Evolutionary conservation across 1,140 invertebrate genomes (phyloP), one percentile per base, ranked within the genome.

Genomic region (Atopsyche davidsoni): DNA sequence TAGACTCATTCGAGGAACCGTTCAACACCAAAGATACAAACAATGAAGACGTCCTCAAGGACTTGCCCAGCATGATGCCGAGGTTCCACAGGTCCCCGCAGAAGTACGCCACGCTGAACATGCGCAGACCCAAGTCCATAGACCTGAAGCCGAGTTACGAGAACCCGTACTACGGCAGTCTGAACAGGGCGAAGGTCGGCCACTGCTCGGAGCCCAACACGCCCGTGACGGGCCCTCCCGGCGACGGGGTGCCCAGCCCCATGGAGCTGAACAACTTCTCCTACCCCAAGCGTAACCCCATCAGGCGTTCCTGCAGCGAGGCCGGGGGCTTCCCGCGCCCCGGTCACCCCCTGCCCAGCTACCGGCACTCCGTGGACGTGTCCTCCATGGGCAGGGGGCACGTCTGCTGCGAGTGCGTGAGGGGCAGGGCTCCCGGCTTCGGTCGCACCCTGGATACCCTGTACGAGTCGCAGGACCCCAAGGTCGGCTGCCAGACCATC

Each of bases 401-500:
- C 56, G 72, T 72, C 57, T 74, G 72, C 55, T 74, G 72, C 38
- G 72, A 74, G 58, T 74, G 72, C 59, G 55, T 74, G 61, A 32
- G 46, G 46, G 41, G 21, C 25, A 47, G 42, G 40, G 49, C 48
- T 55, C 46, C 60, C 19, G 38, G 61, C 53, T 47, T 62, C 62
- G 9, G 62, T 62, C 11, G 68, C 51, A 71, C 66, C n/a, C 58
- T 74, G 45, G 70, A 69, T 21, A 74, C 72, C 11, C 58, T 74
- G 23, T 74, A 74, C 46, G 72, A 74, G 62, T 63, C 72, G 11
- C 72, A 71, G 61, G 77, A 78, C 59, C 74, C 77, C n/a, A 79
- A 79, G 64, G 70, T 79, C 25, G 77, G 77, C 19, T 79, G 77
- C 51, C 77, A 79, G 63, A 79, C 77, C 1, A 79, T 78, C n/a